Percentiles rank a stretch among this genome's conserved stretches.
Conservation (phyloP, 53 echinoderm and acorn worm genomes). For the Hippasteria phrygiana region DNA sequence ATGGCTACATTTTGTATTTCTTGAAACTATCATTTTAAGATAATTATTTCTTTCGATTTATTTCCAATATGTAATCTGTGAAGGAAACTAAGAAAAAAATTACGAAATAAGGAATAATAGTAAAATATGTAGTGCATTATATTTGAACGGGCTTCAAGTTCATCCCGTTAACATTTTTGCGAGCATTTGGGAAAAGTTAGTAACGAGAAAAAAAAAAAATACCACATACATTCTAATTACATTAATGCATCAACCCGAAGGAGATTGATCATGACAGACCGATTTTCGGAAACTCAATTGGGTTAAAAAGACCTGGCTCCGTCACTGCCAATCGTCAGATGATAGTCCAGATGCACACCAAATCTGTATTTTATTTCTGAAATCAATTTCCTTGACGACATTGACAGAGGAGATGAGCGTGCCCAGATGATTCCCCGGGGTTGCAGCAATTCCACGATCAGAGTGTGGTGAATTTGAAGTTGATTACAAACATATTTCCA, state of each 20-base stretch:
- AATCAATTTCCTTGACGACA: constrained; percentile 16
- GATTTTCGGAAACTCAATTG: neutral
- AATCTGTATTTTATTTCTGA: constrained; percentile 21
- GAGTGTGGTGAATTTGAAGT: constrained; percentile 4
- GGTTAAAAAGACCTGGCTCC: neutral
- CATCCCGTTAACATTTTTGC: no score
- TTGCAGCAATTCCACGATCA: constrained; percentile 16
- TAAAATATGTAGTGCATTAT: no score
- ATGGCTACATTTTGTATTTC: no score
- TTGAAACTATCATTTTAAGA: no score
- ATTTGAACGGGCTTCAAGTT: neutral
- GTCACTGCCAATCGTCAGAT: neutral
- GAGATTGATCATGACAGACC: neutral
- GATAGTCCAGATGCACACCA: neutral
- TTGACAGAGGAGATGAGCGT: constrained; percentile 11
- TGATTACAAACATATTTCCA: constrained; percentile 55
- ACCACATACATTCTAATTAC: neutral
- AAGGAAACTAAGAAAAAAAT: no score
- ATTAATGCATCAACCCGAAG: neutral
- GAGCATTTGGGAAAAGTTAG: neutral
- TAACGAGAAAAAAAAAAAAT: neutral
- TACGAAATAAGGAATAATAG: no score
- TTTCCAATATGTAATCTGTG: no score
- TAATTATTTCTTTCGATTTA: no score
- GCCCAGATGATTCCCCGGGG: constrained; percentile 9